Percentiles rank a stretch among this genome's conserved stretches.
phyloP scores from a whole-genome alignment of 2,888 invertebrate species.

The Mythimna loreyi region DNA sequence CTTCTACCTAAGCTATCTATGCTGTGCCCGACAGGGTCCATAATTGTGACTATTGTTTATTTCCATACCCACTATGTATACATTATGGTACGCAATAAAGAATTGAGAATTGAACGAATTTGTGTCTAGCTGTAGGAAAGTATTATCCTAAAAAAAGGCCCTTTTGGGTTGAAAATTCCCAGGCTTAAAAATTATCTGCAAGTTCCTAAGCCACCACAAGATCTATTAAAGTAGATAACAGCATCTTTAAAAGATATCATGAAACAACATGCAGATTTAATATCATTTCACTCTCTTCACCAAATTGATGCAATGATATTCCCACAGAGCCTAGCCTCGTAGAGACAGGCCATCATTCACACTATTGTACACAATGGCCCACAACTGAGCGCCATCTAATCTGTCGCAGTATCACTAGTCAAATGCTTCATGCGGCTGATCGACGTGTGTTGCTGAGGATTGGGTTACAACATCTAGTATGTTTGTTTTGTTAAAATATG shows the following conservation, averaged over 20 bases:
- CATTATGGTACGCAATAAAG: too few species aligned
- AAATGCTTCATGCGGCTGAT: constrained; percentile 39
- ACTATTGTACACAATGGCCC: constrained; percentile 36
- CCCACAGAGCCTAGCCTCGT: constrained; percentile 40
- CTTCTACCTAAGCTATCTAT: too few species aligned
- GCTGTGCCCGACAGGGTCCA: too few species aligned
- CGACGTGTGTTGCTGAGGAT: constrained; percentile 55
- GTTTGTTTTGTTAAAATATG: constrained; percentile 9
- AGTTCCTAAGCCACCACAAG: not conserved
- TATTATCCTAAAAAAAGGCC: too few species aligned
- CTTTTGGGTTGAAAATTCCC: too few species aligned
- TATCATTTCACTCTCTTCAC: constrained; percentile 2
- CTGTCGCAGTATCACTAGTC: constrained; percentile 30
- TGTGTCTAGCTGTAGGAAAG: too few species aligned
- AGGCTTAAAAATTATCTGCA: too few species aligned
- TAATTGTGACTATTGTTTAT: too few species aligned
- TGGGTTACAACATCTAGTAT: constrained; percentile 61
- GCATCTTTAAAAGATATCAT: not conserved
- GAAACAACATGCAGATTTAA: constrained; percentile 14
- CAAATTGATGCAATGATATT: constrained; percentile 44
- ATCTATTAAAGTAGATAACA: not conserved
- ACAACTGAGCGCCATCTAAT: constrained; percentile 42
- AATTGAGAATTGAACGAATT: too few species aligned
- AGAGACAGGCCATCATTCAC: constrained; percentile 52
- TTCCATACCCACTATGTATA: too few species aligned